These are phyloP conservation scores for Myripristis jacobus DNA, from an alignment of 2,797 vertebrate genomes.

Conservation along the genomic window DNA sequence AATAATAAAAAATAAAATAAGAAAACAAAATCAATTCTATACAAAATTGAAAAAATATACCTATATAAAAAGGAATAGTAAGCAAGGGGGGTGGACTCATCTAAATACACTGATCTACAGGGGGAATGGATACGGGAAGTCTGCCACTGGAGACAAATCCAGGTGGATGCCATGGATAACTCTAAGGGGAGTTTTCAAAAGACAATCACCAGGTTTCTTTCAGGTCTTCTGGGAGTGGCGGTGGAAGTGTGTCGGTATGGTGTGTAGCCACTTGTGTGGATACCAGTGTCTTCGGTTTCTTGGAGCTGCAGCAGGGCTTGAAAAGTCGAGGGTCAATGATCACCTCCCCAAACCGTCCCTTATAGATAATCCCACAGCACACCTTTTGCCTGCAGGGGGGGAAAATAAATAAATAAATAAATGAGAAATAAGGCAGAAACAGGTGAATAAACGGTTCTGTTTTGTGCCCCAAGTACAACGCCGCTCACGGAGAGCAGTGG, in stretches of 20 bases:
- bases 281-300: slow-evolving; percentile 79
- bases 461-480: not conserved
- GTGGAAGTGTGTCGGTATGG: slow-evolving; percentile 72
- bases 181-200: slow-evolving; percentile 51
- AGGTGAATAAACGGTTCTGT: no score
- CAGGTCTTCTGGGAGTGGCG: slow-evolving; percentile 71
- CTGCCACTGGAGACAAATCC: slow-evolving; percentile 90
- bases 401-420: not conserved
- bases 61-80: slow-evolving; percentile 66
- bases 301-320: slow-evolving; percentile 88
- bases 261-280: slow-evolving; percentile 73
- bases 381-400: slow-evolving; percentile 82
- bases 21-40: slow-evolving; percentile 69
- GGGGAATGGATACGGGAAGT: slow-evolving; percentile 72
- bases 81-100: slow-evolving; percentile 45
- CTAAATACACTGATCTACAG: slow-evolving; percentile 67
- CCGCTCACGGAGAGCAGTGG: not conserved
- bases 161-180: slow-evolving; percentile 75
- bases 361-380: slow-evolving; percentile 88
- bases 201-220: slow-evolving; percentile 85
- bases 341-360: slow-evolving; percentile 88
- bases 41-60: slow-evolving; percentile 73
- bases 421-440: not conserved
- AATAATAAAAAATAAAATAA: slow-evolving; percentile 67
- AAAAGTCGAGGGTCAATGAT: slow-evolving; percentile 89